phyloP scores from a whole-genome alignment of 2,888 invertebrate genomes.

The Pomacea canaliculata region DNA sequence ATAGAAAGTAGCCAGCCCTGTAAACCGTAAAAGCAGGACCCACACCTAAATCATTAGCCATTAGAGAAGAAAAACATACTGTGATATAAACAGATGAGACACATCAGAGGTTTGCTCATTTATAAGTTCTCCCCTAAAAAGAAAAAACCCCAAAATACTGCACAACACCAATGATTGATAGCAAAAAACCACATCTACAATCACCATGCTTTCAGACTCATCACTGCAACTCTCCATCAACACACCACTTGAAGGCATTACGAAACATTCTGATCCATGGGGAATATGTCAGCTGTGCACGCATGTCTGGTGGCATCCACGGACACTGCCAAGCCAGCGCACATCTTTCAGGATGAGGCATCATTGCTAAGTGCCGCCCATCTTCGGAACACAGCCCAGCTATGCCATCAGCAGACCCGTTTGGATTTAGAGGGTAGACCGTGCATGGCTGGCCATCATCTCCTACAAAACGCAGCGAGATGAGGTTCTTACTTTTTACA shows the following conservation, averaged over 20 bases:
- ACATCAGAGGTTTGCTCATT: too few relatives aligned
- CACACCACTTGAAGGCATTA: slow-evolving; percentile 78
- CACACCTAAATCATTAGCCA: too few relatives aligned
- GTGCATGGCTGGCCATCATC: slow-evolving; percentile 77
- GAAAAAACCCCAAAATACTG: too few relatives aligned
- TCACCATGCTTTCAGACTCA: not conserved
- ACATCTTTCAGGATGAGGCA: slow-evolving; percentile 98
- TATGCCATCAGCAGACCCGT: slow-evolving; percentile 78
- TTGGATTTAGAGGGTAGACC: slow-evolving; percentile 91
- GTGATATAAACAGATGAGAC: too few relatives aligned
- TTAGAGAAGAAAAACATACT: too few relatives aligned
- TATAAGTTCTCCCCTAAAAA: too few relatives aligned
- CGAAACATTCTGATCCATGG: slow-evolving; percentile 94
- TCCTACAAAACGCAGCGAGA: slow-evolving; percentile 87
- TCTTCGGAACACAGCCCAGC: slow-evolving; percentile 90
- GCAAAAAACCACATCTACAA: too few relatives aligned
- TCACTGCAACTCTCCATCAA: not conserved
- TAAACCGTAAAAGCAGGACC: too few relatives aligned
- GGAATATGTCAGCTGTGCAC: slow-evolving; percentile 73
- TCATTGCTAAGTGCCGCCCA: slow-evolving; percentile 95
- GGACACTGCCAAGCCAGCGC: slow-evolving; percentile 90
- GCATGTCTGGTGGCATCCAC: slow-evolving; percentile 59
- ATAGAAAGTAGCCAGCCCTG: too few relatives aligned
- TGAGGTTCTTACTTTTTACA: slow-evolving; percentile 74
- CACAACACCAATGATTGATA: too few relatives aligned